A percentile compares a stretch with the other conserved stretches of the same genome.
Evolutionary conservation across 2,113 vertebrate genomes (phyloP).

Genomic region (Neolamprologus brichardi): DNA sequence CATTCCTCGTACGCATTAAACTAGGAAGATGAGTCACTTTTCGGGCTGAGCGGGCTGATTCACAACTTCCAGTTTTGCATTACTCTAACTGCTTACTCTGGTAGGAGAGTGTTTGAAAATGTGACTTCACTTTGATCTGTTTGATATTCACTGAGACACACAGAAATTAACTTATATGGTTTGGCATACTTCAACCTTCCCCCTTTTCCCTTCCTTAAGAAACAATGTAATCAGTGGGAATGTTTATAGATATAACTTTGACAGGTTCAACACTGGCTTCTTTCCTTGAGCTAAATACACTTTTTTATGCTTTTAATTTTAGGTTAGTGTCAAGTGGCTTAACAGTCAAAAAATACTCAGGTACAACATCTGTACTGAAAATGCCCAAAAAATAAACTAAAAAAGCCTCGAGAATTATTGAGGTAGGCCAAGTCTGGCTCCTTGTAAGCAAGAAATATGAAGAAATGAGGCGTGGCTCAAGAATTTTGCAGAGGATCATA

Average conservation of each 20-base stretch:
- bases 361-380: neutral
- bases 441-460: neutral
- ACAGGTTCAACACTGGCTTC: neutral
- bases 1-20: neutral
- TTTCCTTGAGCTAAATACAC: neutral
- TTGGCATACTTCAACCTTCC: neutral
- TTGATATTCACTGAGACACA: neutral
- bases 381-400: neutral
- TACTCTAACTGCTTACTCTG: neutral
- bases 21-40: neutral
- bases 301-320: neutral
- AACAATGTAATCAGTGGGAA: rapidly evolving
- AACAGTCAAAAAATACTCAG: neutral
- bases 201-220: neutral
- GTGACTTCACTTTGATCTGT: neutral
- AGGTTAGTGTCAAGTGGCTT: neutral
- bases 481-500: neutral
- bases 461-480: neutral
- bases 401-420: neutral
- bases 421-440: neutral
- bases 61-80: neutral
- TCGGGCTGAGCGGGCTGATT: neutral
- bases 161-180: neutral
- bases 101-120: neutral
- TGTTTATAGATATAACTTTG: neutral